phyloP scores from a whole-genome alignment of 2,888 invertebrate species.

The Netelia inedita region DNA sequence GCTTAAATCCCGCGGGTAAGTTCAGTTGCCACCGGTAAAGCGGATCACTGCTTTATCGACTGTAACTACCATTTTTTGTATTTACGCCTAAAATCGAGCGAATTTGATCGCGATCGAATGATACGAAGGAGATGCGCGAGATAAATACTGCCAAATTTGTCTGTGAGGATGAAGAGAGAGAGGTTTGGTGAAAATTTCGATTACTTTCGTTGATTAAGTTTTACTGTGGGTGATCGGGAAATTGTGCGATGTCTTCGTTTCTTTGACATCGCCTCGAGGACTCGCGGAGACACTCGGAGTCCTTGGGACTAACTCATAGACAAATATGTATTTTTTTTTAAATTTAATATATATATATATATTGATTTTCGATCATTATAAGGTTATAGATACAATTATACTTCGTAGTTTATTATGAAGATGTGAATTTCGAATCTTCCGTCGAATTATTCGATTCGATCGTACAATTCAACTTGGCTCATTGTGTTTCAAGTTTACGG shows the following conservation, averaged over 20 bases:
- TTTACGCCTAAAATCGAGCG: neutral
- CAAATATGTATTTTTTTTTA: constrained; percentile 54
- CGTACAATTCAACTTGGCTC: constrained; percentile 8
- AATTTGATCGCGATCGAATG: neutral
- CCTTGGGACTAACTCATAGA: constrained; percentile 51
- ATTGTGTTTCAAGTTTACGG: constrained; percentile 31
- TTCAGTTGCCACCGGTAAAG: neutral
- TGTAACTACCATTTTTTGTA: neutral
- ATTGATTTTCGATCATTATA: constrained; percentile 47
- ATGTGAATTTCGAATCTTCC: constrained; percentile 17
- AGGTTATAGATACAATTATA: constrained; percentile 34
- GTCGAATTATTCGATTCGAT: constrained; percentile 25
- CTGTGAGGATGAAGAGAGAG: neutral
- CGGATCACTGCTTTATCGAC: neutral
- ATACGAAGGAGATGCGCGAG: neutral
- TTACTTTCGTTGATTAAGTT: neutral
- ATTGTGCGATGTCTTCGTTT: neutral
- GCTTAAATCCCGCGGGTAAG: neutral
- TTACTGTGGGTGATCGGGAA: neutral
- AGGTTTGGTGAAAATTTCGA: neutral
- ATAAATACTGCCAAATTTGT: neutral
- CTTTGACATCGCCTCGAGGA: neutral
- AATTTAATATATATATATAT: constrained; percentile 40
- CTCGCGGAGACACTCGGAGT: constrained; percentile 16
- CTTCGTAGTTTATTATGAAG: constrained; percentile 19